A percentile compares a stretch with the other conserved stretches of the same genome.
These are phyloP conservation scores for Parambassis ranga DNA, from an alignment of 2,797 vertebrate genomes.

Conservation along the genomic window DNA sequence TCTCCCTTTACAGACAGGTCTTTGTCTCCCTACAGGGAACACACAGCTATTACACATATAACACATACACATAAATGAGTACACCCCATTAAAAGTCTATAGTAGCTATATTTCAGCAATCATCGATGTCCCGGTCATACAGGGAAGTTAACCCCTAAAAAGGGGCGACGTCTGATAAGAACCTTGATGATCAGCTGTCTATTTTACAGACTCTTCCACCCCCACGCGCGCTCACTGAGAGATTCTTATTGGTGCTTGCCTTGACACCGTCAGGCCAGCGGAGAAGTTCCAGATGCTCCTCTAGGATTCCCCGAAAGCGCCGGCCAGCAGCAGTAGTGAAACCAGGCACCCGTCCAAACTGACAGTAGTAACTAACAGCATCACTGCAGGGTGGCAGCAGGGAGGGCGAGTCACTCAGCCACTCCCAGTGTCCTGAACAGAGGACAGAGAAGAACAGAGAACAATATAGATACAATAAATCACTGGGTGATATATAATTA, in stretches of 20 bases:
- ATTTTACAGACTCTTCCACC: no score
- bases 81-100: no score
- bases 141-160: no score
- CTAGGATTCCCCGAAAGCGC: conserved; percentile 76
- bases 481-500: background rate
- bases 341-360: conserved; percentile 75
- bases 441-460: background rate
- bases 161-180: no score
- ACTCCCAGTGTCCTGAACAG: conserved; percentile 85
- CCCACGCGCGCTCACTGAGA: no score
- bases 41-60: background rate
- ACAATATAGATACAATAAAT: no score
- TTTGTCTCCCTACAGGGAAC: conserved; percentile 62
- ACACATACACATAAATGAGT: background rate
- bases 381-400: conserved; percentile 78
- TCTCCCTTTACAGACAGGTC: conserved; percentile 79
- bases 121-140: no score
- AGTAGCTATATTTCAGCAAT: no score
- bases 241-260: no score
- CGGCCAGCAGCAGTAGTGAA: conserved; percentile 79
- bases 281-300: conserved; percentile 80
- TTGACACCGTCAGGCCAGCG: conserved; percentile 79
- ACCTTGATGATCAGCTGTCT: no score
- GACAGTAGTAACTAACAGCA: conserved; percentile 82
- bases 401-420: conserved; percentile 84